Conservation (phyloP, 2,888 invertebrate genomes). For the Dascillus cervinus region DNA sequence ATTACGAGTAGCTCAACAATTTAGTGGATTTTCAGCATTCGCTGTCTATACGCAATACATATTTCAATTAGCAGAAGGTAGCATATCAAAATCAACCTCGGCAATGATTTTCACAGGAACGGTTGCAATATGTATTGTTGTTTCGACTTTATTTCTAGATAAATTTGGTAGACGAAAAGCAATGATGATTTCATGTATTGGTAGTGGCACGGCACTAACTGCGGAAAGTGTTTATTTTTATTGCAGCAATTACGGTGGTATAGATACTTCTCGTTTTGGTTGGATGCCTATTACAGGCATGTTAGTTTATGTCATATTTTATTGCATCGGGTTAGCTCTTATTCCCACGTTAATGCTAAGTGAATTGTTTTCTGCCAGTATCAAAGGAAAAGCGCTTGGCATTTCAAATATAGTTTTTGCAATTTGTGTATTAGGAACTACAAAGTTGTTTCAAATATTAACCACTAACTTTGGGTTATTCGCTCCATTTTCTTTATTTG, state of each 20-base stretch:
- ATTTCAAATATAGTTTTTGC: constrained; percentile 25
- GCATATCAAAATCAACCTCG: constrained; percentile 27
- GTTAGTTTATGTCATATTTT: constrained; percentile 21
- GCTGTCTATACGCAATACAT: constrained; percentile 29
- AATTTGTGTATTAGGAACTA: constrained; percentile 19
- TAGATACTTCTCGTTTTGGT: constrained; percentile 20
- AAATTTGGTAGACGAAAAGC: constrained; percentile 24
- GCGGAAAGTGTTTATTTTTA: constrained; percentile 25
- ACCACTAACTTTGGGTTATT: constrained; percentile 26
- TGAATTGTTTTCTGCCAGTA: constrained; percentile 29
- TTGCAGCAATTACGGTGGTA: constrained; percentile 16
- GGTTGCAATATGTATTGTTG: constrained; percentile 23
- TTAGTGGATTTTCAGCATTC: constrained; percentile 28
- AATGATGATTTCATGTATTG: constrained; percentile 23
- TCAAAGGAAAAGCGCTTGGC: constrained; percentile 30
- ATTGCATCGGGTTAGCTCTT: constrained; percentile 23
- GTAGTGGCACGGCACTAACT: constrained; percentile 19
- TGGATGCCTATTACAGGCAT: constrained; percentile 32
- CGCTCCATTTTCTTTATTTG: constrained; percentile 28
- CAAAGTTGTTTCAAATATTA: constrained; percentile 29
- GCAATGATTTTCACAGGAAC: constrained; percentile 29
- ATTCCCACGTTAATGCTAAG: constrained; percentile 30
- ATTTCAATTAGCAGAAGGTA: constrained; percentile 32
- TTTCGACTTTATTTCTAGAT: constrained; percentile 18
- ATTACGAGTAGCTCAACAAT: constrained; percentile 29